Evolutionary conservation across 2,797 vertebrate genomes (phyloP).

Genomic region (Periophthalmus magnuspinnatus): DNA sequence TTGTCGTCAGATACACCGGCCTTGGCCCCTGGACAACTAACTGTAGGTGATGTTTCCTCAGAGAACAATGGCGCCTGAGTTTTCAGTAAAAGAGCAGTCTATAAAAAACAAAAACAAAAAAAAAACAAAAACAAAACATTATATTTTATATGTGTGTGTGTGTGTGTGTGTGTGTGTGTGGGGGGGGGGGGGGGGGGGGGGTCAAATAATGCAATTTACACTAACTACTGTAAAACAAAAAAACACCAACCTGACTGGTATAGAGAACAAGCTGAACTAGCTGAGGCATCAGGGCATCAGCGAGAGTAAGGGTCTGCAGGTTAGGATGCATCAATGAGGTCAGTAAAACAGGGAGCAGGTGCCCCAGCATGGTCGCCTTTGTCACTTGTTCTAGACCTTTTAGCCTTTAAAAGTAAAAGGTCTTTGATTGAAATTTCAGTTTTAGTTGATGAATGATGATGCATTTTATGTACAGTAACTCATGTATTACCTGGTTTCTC

Average conservation of each 20-base stretch:
- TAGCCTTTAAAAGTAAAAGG: constrained; percentile 73
- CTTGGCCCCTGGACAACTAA: constrained; percentile 80
- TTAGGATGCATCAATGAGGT: constrained; percentile 98
- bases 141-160: too few relatives aligned
- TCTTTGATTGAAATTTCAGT: background rate
- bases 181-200: too few relatives aligned
- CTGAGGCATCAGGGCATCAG: constrained; percentile 97
- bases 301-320: constrained; percentile 92
- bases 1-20: constrained; percentile 83
- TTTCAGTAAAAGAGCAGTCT: constrained; percentile 96
- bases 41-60: constrained; percentile 77
- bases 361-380: constrained; percentile 97
- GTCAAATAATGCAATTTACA: constrained; percentile 9
- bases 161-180: too few relatives aligned
- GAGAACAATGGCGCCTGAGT: constrained; percentile 91
- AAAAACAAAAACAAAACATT: too few relatives aligned
- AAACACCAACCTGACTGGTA: constrained; percentile 89
- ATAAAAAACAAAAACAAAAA: constrained; percentile 34
- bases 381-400: constrained; percentile 97
- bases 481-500: constrained; percentile 86
- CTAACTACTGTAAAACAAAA: background rate
- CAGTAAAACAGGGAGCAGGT: constrained; percentile 92
- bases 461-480: background rate
- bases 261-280: constrained; percentile 97
- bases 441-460: background rate